phyloP scores from a whole-genome alignment of 2,888 invertebrate genomes.

The Labia minor region DNA sequence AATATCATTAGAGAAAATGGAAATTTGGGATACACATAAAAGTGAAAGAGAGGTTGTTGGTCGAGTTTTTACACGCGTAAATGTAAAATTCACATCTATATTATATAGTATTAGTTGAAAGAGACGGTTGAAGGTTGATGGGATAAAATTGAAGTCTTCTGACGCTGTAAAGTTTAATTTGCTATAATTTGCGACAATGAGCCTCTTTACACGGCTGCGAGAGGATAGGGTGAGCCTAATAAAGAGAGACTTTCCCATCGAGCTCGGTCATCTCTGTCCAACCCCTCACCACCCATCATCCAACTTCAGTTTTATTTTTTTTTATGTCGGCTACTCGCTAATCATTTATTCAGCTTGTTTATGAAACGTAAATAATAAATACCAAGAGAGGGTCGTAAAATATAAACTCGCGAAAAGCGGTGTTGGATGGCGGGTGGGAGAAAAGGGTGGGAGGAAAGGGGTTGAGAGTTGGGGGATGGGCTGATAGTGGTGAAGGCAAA shows the following conservation, averaged over 20 bases:
- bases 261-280: neutral
- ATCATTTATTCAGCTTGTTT: constrained; percentile 13
- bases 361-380: constrained; percentile 13
- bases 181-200: constrained; percentile 7
- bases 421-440: neutral
- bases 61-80: neutral
- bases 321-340: neutral
- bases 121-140: too few relatives aligned
- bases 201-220: neutral
- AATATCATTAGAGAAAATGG: constrained; percentile 8
- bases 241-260: neutral
- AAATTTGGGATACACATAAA: neutral
- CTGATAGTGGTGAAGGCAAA: too few relatives aligned
- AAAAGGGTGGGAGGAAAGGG: neutral
- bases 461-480: neutral
- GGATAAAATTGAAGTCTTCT: neutral
- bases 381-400: neutral
- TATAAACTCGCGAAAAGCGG: neutral
- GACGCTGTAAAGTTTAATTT: constrained; percentile 1
- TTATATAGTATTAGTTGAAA: too few relatives aligned
- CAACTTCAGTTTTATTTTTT: neutral
- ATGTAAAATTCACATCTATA: neutral
- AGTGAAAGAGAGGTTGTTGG: neutral
- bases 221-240: too few relatives aligned
- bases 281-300: too few relatives aligned